Evolutionary conservation across 2,797 vertebrate genomes (phyloP), one percentile per base, ranked within the genome.

Genomic region (Phrynocephalus forsythii): DNA sequence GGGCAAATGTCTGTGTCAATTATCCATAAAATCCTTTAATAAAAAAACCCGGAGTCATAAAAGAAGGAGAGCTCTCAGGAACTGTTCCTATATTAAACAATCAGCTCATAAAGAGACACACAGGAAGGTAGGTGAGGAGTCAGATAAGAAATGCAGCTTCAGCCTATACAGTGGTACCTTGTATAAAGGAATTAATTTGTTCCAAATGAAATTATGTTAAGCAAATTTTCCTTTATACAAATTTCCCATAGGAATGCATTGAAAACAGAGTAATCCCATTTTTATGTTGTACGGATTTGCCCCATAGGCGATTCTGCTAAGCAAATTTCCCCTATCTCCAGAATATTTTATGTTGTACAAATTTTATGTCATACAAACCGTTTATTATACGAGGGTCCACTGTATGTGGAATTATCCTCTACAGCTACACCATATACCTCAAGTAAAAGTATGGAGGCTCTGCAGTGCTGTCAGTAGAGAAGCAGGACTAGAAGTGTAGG

Each of bases 371-470:
- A 33, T 33, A 33, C 33, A 33, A 33, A 33, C 33, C 33, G 33
- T 33, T 33, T 33, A 33, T 33, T 33, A 33, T 33, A 33, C 33
- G 33, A 33, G 33, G 33, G 33, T 33, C 33, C 33, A 33, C 33
- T 33, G 33, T 33, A 24, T 5, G 6, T n/a, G 38, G 28, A 80
- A 84, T 79, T 79, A 66, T 79, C 22, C 69, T 48, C 77, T 48
- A 1, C 63, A 77, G 15, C 4, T 50, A 77, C 85, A 48, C 79
- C 84, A 76, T 75, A 30, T 87, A 82, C 85, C 90, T 88, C 5
- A 30, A 83, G 72, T 1, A 56, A 56, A 84, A 30, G n/a, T 13
- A 28, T 50, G 60, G 28, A 33, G 28, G 20, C 75, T 52, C n/a
- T 83, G 66, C 69, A 56, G 28, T 50, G 22, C 79, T 84, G 10